Evolutionary conservation across 2,113 vertebrate genomes (phyloP).

Genomic region (Pavo muticus): DNA sequence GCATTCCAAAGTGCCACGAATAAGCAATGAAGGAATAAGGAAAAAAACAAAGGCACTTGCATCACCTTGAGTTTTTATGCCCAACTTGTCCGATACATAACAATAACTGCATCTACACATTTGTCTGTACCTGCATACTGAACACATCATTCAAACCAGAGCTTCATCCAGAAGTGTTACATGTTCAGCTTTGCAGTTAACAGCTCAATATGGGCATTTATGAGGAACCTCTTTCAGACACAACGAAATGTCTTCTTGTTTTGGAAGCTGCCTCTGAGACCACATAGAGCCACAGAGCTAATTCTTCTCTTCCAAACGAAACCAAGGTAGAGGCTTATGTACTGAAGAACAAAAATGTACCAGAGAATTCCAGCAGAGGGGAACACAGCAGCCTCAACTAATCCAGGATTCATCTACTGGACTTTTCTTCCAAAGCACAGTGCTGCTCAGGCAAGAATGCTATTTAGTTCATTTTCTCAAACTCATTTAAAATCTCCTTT

Average conservation of each 20-base stretch:
- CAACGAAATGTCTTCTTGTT: not conserved
- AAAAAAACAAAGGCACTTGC: not conserved
- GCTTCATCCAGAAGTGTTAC: not conserved
- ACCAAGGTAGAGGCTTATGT: not conserved
- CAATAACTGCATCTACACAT: not conserved
- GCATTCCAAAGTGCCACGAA: not conserved
- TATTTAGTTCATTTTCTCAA: not conserved
- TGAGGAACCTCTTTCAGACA: not conserved
- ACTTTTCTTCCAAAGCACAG: not conserved
- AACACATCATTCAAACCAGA: not conserved
- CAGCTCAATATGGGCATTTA: not conserved
- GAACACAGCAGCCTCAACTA: not conserved
- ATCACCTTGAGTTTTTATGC: not conserved
- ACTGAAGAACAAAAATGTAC: not conserved
- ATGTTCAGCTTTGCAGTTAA: not conserved
- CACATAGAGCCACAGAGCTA: not conserved
- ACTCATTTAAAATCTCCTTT: not conserved
- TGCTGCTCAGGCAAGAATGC: not conserved
- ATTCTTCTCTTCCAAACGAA: not conserved
- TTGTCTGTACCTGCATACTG: not conserved
- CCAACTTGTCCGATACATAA: not conserved
- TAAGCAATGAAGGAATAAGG: not conserved
- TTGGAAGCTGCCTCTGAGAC: not conserved
- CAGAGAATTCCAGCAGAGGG: not conserved
- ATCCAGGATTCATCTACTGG: not conserved